Percentiles rank a stretch among this genome's conserved stretches.
Evolutionary conservation across 37 sponge, comb jelly and placozoan genomes (phyloP).

Genomic region (Mnemiopsis leidyi): DNA sequence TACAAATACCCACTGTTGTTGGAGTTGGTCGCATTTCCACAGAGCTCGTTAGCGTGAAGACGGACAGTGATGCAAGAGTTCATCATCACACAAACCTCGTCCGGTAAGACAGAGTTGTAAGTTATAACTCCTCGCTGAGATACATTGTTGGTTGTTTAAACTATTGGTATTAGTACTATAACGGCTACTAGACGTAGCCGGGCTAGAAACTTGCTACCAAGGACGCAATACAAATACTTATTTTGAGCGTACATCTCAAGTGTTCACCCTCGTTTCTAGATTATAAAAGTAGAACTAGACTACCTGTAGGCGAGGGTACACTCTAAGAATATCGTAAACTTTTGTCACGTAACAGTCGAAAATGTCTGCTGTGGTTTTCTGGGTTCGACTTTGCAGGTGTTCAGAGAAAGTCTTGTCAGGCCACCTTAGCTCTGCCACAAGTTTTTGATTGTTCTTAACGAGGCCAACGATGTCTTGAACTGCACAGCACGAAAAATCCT

Average conservation of each 20-base stretch:
- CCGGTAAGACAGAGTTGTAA: neutral
- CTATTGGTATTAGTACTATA: too few relatives aligned
- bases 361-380: conserved; percentile 28
- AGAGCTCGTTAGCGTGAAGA: neutral
- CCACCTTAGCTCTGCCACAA: conserved; percentile 28
- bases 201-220: too few relatives aligned
- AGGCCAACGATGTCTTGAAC: neutral
- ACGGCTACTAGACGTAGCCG: too few relatives aligned
- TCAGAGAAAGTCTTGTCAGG: conserved; percentile 24
- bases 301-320: neutral
- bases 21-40: neutral
- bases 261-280: too few relatives aligned
- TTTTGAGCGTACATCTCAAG: too few relatives aligned
- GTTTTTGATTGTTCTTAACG: conserved; percentile 18
- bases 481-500: conserved; percentile 43
- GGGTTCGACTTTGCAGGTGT: neutral
- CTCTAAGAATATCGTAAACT: neutral
- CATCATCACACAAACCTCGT: conserved; percentile 24
- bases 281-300: too few relatives aligned
- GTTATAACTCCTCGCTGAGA: neutral
- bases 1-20: neutral
- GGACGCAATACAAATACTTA: too few relatives aligned
- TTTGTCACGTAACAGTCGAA: neutral
- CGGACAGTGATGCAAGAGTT: conserved; percentile 3
- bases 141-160: too few relatives aligned